These are phyloP conservation scores for Tenthredo scrophulariae DNA, from an alignment of 2,888 invertebrate genomes.

Conservation along the genomic window DNA sequence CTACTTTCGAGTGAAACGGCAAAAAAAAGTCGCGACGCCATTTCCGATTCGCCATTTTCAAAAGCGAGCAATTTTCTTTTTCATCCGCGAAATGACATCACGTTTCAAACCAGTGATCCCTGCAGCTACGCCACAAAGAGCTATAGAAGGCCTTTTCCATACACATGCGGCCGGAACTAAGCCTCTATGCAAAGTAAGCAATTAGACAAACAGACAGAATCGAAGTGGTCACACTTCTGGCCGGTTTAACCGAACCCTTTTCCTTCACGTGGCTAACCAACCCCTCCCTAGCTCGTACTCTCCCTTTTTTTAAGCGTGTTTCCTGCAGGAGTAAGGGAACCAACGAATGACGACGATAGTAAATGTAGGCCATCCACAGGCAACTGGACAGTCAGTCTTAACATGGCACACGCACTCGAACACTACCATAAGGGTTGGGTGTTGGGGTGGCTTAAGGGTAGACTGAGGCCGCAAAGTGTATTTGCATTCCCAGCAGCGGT, in stretches of 20 bases:
- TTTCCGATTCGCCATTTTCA: background rate
- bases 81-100: constrained; percentile 26
- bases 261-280: constrained; percentile 37
- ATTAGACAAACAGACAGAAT: constrained; percentile 61
- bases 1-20: background rate
- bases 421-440: constrained; percentile 43
- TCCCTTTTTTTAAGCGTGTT: constrained; percentile 17
- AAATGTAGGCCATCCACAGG: background rate
- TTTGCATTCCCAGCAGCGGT: constrained; percentile 74
- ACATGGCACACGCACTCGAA: constrained; percentile 24
- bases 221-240: constrained; percentile 66
- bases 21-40: background rate
- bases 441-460: constrained; percentile 58
- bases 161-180: constrained; percentile 44
- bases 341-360: background rate
- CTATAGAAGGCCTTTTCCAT: background rate
- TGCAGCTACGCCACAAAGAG: constrained; percentile 4
- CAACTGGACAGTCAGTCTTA: constrained; percentile 12
- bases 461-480: constrained; percentile 66
- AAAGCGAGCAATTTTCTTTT: background rate
- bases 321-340: background rate
- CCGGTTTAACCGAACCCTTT: constrained; percentile 68
- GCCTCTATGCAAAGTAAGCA: constrained; percentile 57
- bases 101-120: constrained; percentile 35
- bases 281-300: constrained; percentile 1